Conservation (phyloP, 2,888 invertebrate species). For the Baccha elongata region DNA sequence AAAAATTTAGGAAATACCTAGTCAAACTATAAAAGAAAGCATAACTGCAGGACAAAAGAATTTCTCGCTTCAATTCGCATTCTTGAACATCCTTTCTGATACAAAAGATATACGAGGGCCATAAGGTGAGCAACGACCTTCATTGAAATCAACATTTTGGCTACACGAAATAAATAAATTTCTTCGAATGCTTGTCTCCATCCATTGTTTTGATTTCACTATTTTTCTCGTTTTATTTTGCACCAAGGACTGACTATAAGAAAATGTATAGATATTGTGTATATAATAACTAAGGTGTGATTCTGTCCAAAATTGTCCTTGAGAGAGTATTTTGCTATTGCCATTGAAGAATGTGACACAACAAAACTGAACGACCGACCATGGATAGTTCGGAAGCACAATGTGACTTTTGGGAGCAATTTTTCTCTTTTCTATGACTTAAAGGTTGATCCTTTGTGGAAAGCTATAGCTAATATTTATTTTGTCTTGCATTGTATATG, state of each 20-base stretch:
- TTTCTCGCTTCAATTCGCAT: conserved; percentile 16
- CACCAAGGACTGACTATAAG: conserved; percentile 7
- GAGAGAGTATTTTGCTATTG: neutral
- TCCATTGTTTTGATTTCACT: conserved; percentile 11
- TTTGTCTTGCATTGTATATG: conserved; percentile 27
- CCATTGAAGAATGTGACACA: conserved; percentile 21
- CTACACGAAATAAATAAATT: too few species aligned
- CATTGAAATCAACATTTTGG: neutral
- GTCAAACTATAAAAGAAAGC: neutral
- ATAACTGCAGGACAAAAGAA: neutral
- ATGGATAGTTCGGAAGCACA: neutral
- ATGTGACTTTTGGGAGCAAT: conserved; percentile 60
- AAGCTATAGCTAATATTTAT: conserved; percentile 11
- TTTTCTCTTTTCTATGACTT: conserved; percentile 44
- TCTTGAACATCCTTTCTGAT: neutral
- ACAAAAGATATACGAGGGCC: conserved; percentile 8
- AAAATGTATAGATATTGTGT: too few species aligned
- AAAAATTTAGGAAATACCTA: neutral
- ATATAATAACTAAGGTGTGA: conserved; percentile 11
- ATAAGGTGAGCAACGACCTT: neutral
- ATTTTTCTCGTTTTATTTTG: neutral
- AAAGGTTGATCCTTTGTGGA: conserved; percentile 28
- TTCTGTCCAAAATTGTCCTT: conserved; percentile 9
- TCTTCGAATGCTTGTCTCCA: neutral
- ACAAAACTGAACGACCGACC: neutral